Conservation (phyloP, 1,140 invertebrate genomes). For the Drosophila biarmipes region DNA sequence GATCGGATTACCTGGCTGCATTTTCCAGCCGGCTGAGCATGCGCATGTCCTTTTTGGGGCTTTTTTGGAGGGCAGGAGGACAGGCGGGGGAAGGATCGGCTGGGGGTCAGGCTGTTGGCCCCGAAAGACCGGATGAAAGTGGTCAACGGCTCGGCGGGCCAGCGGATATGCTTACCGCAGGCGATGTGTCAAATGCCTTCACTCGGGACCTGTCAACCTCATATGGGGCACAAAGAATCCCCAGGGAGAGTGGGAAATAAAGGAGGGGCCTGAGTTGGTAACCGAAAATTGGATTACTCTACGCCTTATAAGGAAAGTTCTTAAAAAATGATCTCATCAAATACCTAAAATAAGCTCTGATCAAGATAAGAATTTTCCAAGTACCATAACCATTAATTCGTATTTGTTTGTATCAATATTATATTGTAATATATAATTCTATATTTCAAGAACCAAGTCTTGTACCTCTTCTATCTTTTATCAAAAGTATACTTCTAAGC, state of each 20-base stretch:
- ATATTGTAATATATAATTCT: no score
- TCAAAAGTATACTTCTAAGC: no score
- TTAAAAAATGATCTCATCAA: not conserved
- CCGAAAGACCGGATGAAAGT: constrained; percentile 74
- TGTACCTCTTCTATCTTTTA: no score
- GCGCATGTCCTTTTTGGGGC: constrained; percentile 68
- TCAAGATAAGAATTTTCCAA: not conserved
- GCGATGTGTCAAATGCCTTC: constrained; percentile 58
- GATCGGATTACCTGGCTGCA: constrained; percentile 74
- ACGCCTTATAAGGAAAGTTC: not conserved
- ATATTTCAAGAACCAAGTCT: no score
- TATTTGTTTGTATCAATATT: no score
- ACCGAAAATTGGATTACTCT: constrained; percentile 12
- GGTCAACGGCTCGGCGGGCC: constrained; percentile 53
- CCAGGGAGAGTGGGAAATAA: not conserved
- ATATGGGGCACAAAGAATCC: constrained; percentile 15
- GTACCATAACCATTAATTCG: no score
- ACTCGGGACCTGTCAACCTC: constrained; percentile 40
- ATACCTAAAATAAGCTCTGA: not conserved
- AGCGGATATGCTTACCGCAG: constrained; percentile 78
- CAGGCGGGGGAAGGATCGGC: constrained; percentile 30
- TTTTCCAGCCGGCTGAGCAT: constrained; percentile 78
- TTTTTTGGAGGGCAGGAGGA: constrained; percentile 32
- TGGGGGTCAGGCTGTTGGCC: constrained; percentile 63
- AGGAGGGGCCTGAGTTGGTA: not conserved